phyloP scores from a whole-genome alignment of 2,113 vertebrate species.

The Cochlearius cochlearius region DNA sequence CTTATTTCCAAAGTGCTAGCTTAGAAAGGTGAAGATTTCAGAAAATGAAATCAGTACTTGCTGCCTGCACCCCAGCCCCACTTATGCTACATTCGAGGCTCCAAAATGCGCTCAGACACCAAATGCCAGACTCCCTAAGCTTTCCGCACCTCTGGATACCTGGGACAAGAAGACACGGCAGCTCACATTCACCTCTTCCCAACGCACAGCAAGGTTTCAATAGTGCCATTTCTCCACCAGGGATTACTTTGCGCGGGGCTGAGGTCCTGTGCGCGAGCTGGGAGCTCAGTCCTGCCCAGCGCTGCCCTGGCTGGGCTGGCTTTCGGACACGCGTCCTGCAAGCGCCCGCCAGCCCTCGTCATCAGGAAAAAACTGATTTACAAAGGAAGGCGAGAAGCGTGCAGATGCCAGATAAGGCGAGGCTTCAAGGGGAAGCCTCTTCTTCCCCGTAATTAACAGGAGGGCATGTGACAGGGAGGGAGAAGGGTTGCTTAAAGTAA shows the following conservation, averaged over 20 bases:
- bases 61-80: not conserved
- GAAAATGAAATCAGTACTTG: not conserved
- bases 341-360: rapidly evolving
- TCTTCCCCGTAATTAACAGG: not conserved
- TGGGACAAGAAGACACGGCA: rapidly evolving
- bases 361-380: not conserved
- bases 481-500: not conserved
- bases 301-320: no score
- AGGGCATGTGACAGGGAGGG: not conserved
- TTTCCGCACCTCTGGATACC: not conserved
- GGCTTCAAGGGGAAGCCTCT: not conserved
- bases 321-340: no score
- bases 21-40: not conserved
- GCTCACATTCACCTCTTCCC: not conserved
- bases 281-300: not conserved
- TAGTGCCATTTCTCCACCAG: not conserved
- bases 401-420: not conserved
- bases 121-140: not conserved
- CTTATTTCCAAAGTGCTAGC: not conserved
- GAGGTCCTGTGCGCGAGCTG: not conserved
- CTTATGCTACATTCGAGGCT: not conserved
- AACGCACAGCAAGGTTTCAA: not conserved
- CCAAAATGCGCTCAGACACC: not conserved
- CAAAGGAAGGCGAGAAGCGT: not conserved
- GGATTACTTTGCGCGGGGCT: rapidly evolving